A percentile compares a stretch with the other conserved stretches of the same genome.
phyloP scores from a whole-genome alignment of 2,113 vertebrate genomes.

The Mormyrus iriodes region DNA sequence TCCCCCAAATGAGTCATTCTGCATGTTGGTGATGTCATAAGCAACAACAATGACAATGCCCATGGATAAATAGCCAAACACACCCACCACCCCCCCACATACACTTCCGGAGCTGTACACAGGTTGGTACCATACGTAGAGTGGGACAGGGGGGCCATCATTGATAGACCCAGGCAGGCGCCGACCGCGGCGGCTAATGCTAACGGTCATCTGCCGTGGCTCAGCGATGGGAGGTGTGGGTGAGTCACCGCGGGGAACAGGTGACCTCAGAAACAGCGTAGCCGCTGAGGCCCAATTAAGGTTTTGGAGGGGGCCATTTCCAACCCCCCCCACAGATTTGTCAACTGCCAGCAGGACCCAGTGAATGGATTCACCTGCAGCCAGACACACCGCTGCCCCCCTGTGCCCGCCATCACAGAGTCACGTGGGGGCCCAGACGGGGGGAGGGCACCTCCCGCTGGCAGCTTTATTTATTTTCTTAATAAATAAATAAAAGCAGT shows the following conservation, averaged over 20 bases:
- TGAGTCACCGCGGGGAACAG: background rate
- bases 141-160: background rate
- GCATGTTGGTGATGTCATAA: background rate
- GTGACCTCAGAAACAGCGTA: too few species aligned
- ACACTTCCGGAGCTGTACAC: too few species aligned
- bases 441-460: background rate
- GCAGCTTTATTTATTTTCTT: background rate
- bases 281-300: background rate
- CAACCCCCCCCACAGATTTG: background rate
- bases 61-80: too few species aligned
- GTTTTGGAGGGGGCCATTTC: background rate
- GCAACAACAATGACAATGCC: background rate
- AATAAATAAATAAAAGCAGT: constrained; percentile 7
- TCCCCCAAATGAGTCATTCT: background rate
- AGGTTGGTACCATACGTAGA: too few species aligned
- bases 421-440: background rate
- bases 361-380: background rate
- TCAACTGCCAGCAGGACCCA: background rate
- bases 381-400: background rate
- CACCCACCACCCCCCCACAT: too few species aligned
- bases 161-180: too few species aligned
- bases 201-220: background rate
- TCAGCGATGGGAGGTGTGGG: too few species aligned
- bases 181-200: too few species aligned
- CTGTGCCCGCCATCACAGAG: background rate